phyloP scores from a whole-genome alignment of 2,113 vertebrate genomes.

The Paramormyrops kingsleyae region DNA sequence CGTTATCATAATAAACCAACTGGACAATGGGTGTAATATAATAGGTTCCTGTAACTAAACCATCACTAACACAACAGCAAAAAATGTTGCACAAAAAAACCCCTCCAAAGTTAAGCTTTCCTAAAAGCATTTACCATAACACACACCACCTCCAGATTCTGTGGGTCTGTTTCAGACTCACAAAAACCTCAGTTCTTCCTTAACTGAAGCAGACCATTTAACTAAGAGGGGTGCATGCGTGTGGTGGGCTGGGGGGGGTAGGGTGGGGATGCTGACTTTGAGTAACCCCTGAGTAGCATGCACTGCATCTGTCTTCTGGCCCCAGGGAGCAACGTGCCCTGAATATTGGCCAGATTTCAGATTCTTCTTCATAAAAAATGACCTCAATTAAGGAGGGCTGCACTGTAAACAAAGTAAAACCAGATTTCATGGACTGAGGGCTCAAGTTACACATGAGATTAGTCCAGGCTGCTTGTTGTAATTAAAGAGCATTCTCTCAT shows the following conservation, averaged over 20 bases:
- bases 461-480: background rate
- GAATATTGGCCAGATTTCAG: background rate
- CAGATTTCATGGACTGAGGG: background rate
- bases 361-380: background rate
- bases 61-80: background rate
- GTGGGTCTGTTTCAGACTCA: background rate
- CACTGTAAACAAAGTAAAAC: constrained; percentile 14
- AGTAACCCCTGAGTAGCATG: background rate
- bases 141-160: background rate
- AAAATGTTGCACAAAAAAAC: background rate
- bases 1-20: background rate
- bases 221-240: background rate
- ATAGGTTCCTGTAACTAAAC: background rate
- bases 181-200: background rate
- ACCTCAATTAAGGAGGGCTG: background rate
- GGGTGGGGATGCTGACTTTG: background rate
- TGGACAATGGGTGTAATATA: background rate
- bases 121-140: background rate
- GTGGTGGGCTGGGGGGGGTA: background rate
- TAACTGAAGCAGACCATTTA: background rate
- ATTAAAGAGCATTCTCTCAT: background rate
- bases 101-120: background rate
- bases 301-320: background rate
- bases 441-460: background rate
- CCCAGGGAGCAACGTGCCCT: background rate